These are phyloP conservation scores for Sciurus carolinensis DNA, from an alignment of 2,797 vertebrate genomes.

Conservation along the genomic window DNA sequence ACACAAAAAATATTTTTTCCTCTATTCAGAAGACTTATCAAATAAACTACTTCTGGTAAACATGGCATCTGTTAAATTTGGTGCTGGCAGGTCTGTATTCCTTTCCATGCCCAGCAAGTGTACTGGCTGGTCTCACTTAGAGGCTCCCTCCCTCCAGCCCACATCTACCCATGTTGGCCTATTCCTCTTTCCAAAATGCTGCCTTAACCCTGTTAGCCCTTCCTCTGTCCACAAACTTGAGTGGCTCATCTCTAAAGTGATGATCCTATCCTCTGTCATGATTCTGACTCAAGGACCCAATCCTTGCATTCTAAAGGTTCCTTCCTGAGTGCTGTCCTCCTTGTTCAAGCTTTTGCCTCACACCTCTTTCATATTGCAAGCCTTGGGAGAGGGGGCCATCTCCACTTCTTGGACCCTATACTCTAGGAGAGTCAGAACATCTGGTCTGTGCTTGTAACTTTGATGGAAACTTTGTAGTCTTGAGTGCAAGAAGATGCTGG, in stretches of 20 bases:
- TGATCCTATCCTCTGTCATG: neutral
- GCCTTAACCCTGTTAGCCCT: neutral
- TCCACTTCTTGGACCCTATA: neutral
- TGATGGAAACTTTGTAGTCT: neutral
- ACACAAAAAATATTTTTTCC: too few species aligned
- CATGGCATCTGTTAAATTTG: fast-evolving
- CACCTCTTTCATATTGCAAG: neutral
- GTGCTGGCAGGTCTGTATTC: neutral
- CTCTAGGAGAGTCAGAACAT: neutral
- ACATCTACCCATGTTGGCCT: neutral
- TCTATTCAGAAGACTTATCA: neutral
- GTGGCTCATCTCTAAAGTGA: neutral
- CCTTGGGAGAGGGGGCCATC: neutral
- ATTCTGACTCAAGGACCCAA: neutral
- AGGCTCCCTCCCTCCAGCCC: neutral
- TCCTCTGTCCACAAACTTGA: neutral
- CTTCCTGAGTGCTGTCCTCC: neutral
- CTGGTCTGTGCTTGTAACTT: fast-evolving
- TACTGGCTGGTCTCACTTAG: neutral
- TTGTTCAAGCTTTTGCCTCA: neutral
- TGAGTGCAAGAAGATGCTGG: neutral
- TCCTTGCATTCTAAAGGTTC: neutral
- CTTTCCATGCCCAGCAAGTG: neutral
- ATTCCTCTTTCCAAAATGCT: neutral
- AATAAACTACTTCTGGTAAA: neutral